These are phyloP conservation scores for Lacanobia oleracea DNA, from an alignment of 2,888 invertebrate species.

Conservation along the genomic window DNA sequence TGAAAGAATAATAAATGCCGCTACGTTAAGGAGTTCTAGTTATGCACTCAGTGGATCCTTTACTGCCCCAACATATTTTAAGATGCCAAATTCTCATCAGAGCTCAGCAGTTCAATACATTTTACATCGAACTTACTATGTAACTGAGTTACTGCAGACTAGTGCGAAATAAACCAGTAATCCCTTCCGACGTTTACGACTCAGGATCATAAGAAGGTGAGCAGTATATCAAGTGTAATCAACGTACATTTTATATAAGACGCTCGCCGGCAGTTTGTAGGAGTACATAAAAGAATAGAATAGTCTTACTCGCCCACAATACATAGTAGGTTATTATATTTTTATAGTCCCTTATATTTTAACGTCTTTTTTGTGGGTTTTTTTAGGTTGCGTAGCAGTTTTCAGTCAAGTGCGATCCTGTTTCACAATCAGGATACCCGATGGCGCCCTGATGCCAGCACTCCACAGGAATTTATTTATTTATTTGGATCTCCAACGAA, in stretches of 20 bases:
- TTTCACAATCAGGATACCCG: too few species aligned
- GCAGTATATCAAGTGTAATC: slow-evolving; percentile 21
- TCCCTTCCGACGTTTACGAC: slow-evolving; percentile 8
- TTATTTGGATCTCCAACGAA: too few species aligned
- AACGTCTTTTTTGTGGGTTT: neutral
- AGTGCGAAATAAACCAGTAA: slow-evolving; percentile 18
- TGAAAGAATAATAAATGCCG: too few species aligned
- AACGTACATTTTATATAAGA: slow-evolving; percentile 21
- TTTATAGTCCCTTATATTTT: slow-evolving; percentile 3
- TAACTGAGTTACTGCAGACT: neutral
- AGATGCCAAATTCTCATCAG: neutral
- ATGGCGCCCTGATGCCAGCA: too few species aligned
- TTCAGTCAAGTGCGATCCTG: neutral
- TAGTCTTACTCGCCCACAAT: neutral
- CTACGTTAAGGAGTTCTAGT: too few species aligned
- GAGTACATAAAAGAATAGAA: neutral
- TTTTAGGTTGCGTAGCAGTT: neutral
- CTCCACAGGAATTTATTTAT: too few species aligned
- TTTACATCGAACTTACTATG: neutral
- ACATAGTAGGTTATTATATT: neutral
- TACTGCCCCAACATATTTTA: neutral
- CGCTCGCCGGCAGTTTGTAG: neutral
- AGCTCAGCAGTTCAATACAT: neutral
- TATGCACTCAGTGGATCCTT: neutral
- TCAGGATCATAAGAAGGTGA: slow-evolving; percentile 7